Evolutionary conservation across 2,113 vertebrate genomes (phyloP), one percentile per base, ranked within the genome.

Genomic region (Neodontobutis hainanensis): DNA sequence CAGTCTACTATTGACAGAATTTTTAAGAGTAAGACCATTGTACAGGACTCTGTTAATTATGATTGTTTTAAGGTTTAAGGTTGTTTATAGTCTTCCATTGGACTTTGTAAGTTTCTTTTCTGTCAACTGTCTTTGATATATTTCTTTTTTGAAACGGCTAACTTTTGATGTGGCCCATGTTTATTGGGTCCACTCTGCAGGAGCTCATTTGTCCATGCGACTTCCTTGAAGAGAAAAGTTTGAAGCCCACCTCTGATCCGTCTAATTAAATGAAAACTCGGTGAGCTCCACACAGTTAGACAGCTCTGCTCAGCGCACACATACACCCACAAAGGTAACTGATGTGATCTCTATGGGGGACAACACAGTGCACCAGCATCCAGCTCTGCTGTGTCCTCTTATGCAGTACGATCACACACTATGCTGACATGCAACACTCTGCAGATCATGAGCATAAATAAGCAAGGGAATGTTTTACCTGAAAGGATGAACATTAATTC

Each of bases 221-320:
- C 73, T 85, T 79, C 73, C 81, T 79, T 65, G 59, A 78, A 80
- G 75, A 84, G 61, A 81, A 90, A 84, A 82, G 76, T 85, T 78
- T 84, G 73, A 87, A 77, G 55, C 73, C 81, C 75, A 85, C 81
- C 85, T 85, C 72, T 89, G 84, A 88, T 88, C 78, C 80, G 19
- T 72, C 86, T 88, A 89, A 88, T 89, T 88, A 88, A 88, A 87
- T 83, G 75, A 85, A 80, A 88, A 84, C 81, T 74, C 83, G 83
- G 81, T 88, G 73, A 83, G 84, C 65, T 75, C 43, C 59, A 73
- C 78, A 64, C 76, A 72, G 77, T 65, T 8, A 71, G 75, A 58
- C 59, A 47, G 47, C 61, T 50, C 62, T 4, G 11, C 45, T 27
- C 14, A 51, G 45, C 62, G 45, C 62, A 67, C 58, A 68, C 51